phyloP scores from a whole-genome alignment of 1,140 invertebrate species.

The Hyposmocoma kahamanoa region DNA sequence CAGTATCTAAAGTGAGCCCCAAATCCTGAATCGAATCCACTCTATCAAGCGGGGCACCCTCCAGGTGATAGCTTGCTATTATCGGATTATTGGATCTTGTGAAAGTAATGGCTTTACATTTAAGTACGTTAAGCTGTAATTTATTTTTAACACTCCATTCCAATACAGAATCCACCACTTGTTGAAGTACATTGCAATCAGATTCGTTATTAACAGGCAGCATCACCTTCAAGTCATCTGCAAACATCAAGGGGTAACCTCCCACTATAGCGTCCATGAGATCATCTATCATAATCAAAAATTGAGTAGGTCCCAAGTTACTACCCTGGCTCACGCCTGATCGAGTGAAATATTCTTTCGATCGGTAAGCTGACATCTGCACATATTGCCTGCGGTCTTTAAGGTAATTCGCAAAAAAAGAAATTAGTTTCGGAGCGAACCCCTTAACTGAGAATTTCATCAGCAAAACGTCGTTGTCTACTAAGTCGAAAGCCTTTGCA shows the following conservation, averaged over 20 bases:
- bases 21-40: neutral
- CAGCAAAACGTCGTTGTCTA: slow-evolving; percentile 1
- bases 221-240: neutral
- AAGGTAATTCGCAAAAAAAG: slow-evolving; percentile 3
- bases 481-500: slow-evolving; percentile 4
- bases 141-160: neutral
- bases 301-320: neutral
- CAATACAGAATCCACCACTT: neutral
- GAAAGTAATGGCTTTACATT: neutral
- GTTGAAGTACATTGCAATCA: neutral
- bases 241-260: neutral
- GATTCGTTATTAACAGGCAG: neutral
- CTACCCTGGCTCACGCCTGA: slow-evolving; percentile 6
- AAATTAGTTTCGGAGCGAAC: neutral
- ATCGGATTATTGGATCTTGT: neutral
- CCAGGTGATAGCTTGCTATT: neutral
- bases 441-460: neutral
- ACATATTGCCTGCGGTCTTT: slow-evolving; percentile 3
- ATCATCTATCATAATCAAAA: slow-evolving; percentile 3
- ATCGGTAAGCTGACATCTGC: neutral
- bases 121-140: neutral
- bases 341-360: neutral
- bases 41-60: neutral
- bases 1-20: neutral
- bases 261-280: neutral